Conservation (phyloP, 2,797 vertebrate species). For the Tympanoctomys barrerae region DNA sequence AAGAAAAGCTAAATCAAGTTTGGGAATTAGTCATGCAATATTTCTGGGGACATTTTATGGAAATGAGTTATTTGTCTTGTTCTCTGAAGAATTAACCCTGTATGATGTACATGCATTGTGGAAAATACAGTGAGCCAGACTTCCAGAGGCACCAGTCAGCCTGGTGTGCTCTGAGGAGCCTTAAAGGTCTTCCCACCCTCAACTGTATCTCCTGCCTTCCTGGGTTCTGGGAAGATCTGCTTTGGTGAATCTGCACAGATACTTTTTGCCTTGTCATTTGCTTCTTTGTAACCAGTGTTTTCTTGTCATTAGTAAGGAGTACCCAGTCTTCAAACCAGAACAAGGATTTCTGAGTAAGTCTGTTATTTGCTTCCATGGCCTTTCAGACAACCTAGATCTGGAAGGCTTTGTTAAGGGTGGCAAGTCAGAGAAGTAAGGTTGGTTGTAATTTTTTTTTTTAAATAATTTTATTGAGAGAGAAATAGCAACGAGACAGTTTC, state of each 20-base stretch:
- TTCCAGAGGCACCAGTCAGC: background rate
- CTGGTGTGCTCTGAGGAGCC: background rate
- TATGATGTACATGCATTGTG: conserved; percentile 40
- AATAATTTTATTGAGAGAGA: no score
- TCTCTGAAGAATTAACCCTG: conserved; percentile 5
- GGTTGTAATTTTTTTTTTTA: background rate
- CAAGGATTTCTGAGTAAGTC: background rate
- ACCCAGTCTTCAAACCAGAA: conserved; percentile 21
- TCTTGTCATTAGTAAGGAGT: background rate
- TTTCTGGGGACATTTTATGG: conserved; percentile 61
- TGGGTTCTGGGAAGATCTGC: background rate
- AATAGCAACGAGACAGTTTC: no score
- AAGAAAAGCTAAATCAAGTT: conserved; percentile 65
- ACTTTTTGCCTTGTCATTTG: background rate
- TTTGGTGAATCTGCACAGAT: background rate
- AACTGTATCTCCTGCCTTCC: background rate
- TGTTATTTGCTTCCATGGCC: background rate
- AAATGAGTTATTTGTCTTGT: conserved; percentile 56
- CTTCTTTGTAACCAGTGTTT: background rate
- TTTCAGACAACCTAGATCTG: background rate
- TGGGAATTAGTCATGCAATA: conserved; percentile 57
- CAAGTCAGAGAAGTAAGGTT: background rate
- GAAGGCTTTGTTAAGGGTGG: background rate
- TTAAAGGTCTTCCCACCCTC: background rate
- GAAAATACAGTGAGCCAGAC: background rate